Percentiles rank a stretch among this genome's conserved stretches.
phyloP scores from a whole-genome alignment of 2,888 invertebrate species.

The Chromoteleia sp. region DNA sequence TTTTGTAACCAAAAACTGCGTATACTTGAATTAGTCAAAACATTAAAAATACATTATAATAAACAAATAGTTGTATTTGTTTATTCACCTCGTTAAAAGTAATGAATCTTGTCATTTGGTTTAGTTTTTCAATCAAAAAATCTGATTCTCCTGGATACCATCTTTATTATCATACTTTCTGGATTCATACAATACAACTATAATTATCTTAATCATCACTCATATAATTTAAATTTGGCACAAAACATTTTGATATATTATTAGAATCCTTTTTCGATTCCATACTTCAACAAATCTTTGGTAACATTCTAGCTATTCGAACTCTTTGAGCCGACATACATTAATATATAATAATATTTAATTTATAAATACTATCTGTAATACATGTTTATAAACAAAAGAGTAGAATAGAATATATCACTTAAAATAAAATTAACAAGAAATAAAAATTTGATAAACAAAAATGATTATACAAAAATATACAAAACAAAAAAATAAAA shows the following conservation, averaged over 20 bases:
- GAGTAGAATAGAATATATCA: slow-evolving; percentile 16
- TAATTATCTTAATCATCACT: slow-evolving; percentile 62
- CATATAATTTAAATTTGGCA: slow-evolving; percentile 71
- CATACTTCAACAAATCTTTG: slow-evolving; percentile 70
- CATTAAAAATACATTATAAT: slow-evolving; percentile 30
- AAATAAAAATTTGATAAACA: slow-evolving; percentile 24
- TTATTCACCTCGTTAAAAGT: not conserved
- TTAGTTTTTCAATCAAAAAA: too few relatives aligned
- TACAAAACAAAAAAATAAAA: slow-evolving; percentile 46
- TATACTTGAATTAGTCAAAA: slow-evolving; percentile 53
- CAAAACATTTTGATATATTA: slow-evolving; percentile 70
- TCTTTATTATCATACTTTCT: slow-evolving; percentile 59
- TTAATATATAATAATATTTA: slow-evolving; percentile 51
- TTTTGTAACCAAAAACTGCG: slow-evolving; percentile 59
- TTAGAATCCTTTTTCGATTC: slow-evolving; percentile 55
- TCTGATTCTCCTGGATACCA: slow-evolving; percentile 16
- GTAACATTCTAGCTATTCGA: slow-evolving; percentile 70
- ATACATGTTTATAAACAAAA: slow-evolving; percentile 17
- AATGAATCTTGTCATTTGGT: too few relatives aligned
- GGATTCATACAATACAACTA: slow-evolving; percentile 51
- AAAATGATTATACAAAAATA: slow-evolving; percentile 30
- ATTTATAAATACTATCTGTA: slow-evolving; percentile 41
- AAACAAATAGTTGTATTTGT: not conserved
- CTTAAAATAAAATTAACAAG: slow-evolving; percentile 23
- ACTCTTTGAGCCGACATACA: slow-evolving; percentile 63